Evolutionary conservation across 2,797 vertebrate species (phyloP).

Genomic region (Gila robusta): DNA sequence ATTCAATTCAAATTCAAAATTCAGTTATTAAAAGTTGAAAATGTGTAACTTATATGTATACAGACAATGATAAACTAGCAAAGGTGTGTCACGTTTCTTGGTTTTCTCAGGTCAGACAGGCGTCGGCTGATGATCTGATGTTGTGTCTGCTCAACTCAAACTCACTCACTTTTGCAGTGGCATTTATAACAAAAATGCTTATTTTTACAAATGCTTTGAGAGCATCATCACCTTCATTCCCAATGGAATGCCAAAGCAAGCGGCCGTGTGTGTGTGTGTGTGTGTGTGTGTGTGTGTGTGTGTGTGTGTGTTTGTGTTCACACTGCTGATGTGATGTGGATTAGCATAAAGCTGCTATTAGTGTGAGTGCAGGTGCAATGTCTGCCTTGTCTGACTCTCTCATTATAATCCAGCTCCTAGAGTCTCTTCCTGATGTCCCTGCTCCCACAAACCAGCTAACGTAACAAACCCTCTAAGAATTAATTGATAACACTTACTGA

Average conservation of each 20-base stretch:
- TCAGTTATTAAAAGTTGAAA: neutral
- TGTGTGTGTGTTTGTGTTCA: neutral
- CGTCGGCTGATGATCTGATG: neutral
- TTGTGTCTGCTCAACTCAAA: neutral
- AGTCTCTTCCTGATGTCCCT: neutral
- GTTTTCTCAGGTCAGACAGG: neutral
- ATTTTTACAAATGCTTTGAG: constrained; percentile 5
- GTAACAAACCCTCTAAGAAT: neutral
- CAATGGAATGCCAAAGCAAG: neutral
- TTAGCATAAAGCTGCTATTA: constrained; percentile 80
- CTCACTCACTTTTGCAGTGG: neutral
- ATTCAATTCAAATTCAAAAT: no score
- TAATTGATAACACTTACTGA: neutral
- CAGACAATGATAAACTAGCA: neutral
- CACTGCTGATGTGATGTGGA: constrained; percentile 74
- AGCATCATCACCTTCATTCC: neutral
- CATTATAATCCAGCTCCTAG: neutral
- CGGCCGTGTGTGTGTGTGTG: neutral
- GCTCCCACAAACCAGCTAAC: neutral
- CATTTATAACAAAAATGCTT: neutral
- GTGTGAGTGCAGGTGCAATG: constrained; percentile 63
- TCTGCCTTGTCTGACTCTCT: neutral
- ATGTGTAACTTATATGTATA: neutral
- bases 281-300: no score
- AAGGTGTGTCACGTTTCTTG: neutral